phyloP scores from a whole-genome alignment of 2,113 vertebrate genomes.

The Amphiprion ocellaris region DNA sequence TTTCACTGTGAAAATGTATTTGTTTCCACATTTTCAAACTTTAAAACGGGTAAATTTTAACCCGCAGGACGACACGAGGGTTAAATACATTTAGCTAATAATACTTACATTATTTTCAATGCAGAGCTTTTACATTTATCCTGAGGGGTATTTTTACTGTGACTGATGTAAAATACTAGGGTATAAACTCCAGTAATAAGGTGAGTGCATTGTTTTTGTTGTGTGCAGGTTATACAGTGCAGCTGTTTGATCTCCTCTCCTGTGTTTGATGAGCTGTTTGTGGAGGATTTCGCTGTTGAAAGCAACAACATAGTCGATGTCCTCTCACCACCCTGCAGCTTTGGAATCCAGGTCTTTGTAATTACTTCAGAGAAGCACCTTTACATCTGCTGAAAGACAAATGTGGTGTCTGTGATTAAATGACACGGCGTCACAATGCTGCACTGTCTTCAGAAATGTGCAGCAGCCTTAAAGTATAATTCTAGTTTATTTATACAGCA shows the following conservation, averaged over 20 bases:
- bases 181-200: neutral
- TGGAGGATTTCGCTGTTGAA: slow-evolving; percentile 43
- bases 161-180: neutral
- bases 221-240: neutral
- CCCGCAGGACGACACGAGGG: no score
- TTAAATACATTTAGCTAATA: no score
- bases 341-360: slow-evolving; percentile 17
- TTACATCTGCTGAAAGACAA: slow-evolving; percentile 29
- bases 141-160: no score
- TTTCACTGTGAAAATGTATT: no score
- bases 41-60: no score
- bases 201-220: slow-evolving; percentile 6
- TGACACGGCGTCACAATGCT: slow-evolving; percentile 11
- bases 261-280: slow-evolving; percentile 16
- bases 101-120: no score
- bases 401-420: slow-evolving; percentile 25
- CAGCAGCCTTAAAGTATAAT: neutral
- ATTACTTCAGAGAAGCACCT: neutral
- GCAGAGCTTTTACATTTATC: no score
- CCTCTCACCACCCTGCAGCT: slow-evolving; percentile 6
- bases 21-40: no score
- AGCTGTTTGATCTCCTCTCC: slow-evolving; percentile 16
- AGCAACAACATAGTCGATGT: slow-evolving; percentile 55
- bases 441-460: slow-evolving; percentile 23
- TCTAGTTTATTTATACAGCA: neutral